Evolutionary conservation across 2,888 invertebrate genomes (phyloP), one percentile per base, ranked within the genome.

Genomic region (Brachypterus glaber): DNA sequence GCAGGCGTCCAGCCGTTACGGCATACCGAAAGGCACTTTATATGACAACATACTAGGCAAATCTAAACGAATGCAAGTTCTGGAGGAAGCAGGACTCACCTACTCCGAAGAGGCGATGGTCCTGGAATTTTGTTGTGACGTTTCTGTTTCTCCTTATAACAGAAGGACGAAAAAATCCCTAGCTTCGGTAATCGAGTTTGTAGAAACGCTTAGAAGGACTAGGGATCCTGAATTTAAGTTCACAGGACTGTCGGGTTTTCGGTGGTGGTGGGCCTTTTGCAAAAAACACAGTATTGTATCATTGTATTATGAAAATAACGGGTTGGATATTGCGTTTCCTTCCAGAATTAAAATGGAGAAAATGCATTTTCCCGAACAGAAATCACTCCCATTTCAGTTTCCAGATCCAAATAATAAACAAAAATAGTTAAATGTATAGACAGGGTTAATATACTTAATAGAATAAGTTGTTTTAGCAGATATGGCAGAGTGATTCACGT

Each of bases 221-320:
- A 67, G 77, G 43, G 77, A 80, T 41, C 78, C 81, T 2, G 70
- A 68, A 44, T 82, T 82, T 57, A 63, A 71, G 44, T 81, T 82
- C 53, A 71, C 74, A 38, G 78, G 79, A n/a, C 67, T 80, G n/a
- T 74, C 76, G 14, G 82, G 82, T 1, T 83, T 79, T 53, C 66
- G 81, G 9, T 83, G 83, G 83, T 83, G 83, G 83, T 83, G 83
- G 83, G 82, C 82, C 1, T 83, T 83, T 54, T 82, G 82, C 65
- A 82, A 82, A 63, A 82, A 82, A 55, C 78, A 83, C 64, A 78
- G 79, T 38, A 78, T 83, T 44, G 79, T 80, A 1, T 82, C 82
- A 36, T 60, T 77, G 34, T 74, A 74, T 55, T 76, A 68, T 48
- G 69, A 70, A 36, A 62, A 57, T 44, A 53, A 53, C 35, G 27